These are phyloP conservation scores for Drosophila sp. DNA, from an alignment of 1,140 invertebrate species.

Conservation along the genomic window DNA sequence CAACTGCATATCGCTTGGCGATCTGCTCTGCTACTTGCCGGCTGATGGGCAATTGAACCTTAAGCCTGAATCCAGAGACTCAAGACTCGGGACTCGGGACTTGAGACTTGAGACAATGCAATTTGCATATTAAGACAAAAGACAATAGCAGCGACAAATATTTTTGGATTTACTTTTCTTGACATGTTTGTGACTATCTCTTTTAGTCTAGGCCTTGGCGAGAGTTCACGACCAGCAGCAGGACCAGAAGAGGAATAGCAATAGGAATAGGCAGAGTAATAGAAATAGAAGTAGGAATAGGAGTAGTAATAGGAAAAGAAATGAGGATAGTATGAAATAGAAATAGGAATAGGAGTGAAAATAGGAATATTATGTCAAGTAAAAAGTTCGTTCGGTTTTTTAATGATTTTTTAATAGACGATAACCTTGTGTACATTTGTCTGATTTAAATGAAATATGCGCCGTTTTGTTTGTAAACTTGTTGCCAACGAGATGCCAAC, in stretches of 20 bases:
- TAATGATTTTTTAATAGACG: no score
- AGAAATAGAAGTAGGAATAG: neutral
- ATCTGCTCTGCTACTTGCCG: slow-evolving; percentile 41
- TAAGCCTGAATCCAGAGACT: slow-evolving; percentile 37
- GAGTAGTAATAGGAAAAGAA: neutral
- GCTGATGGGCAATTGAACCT: slow-evolving; percentile 38
- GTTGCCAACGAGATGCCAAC: no score
- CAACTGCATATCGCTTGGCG: slow-evolving; percentile 25
- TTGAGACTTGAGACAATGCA: slow-evolving; percentile 58
- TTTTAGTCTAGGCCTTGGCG: slow-evolving; percentile 18
- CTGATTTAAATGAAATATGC: no score
- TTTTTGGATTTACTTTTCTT: slow-evolving; percentile 32
- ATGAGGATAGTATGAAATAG: no score
- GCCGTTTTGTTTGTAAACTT: no score
- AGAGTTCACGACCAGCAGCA: slow-evolving; percentile 14
- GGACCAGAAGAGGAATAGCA: neutral
- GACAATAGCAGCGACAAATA: slow-evolving; percentile 65
- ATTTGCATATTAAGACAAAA: slow-evolving; percentile 79
- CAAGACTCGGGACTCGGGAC: slow-evolving; percentile 30
- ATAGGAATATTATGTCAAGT: no score
- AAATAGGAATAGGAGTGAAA: no score
- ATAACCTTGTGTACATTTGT: no score
- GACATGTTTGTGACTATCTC: slow-evolving; percentile 10
- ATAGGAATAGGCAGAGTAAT: neutral
- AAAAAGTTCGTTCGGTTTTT: no score